Conservation (phyloP, 2,888 invertebrate species). For the Drosophila anomalipes region DNA sequence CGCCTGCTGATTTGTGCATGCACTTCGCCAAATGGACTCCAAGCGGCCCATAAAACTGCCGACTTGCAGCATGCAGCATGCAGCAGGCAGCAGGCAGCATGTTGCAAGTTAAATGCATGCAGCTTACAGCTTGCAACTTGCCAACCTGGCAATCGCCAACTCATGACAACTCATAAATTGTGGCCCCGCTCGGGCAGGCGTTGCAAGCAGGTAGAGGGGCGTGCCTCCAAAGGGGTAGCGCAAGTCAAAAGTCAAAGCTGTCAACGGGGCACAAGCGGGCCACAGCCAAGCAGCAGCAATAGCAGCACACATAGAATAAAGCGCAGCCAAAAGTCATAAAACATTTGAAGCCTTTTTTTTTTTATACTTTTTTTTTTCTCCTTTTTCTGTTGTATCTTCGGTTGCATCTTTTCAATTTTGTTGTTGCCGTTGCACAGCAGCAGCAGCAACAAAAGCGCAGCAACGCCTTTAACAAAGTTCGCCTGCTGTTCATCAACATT, state of each 20-base stretch:
- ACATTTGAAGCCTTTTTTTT: conserved; percentile 49
- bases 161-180: conserved; percentile 60
- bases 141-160: conserved; percentile 42
- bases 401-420: conserved; percentile 78
- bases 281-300: conserved; percentile 3
- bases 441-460: conserved; percentile 71
- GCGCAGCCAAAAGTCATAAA: conserved; percentile 59
- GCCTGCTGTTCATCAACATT: conserved; percentile 81
- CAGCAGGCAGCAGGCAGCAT: conserved; percentile 1
- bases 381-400: conserved; percentile 54
- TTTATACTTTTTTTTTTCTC: background rate
- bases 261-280: conserved; percentile 47
- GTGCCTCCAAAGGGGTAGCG: conserved; percentile 39
- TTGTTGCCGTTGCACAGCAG: conserved; percentile 69
- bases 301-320: conserved; percentile 56
- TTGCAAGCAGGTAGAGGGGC: conserved; percentile 38
- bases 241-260: conserved; percentile 71
- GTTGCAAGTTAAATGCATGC: background rate
- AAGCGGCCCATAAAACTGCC: conserved; percentile 54
- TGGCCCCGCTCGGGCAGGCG: conserved; percentile 41
- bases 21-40: conserved; percentile 50
- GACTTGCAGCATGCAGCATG: conserved; percentile 24
- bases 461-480: conserved; percentile 78
- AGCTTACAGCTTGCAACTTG: conserved; percentile 20
- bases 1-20: conserved; percentile 67